Evolutionary conservation across 2,797 vertebrate species (phyloP), one percentile per base, ranked within the genome.

Genomic region (Coendou prehensilis): DNA sequence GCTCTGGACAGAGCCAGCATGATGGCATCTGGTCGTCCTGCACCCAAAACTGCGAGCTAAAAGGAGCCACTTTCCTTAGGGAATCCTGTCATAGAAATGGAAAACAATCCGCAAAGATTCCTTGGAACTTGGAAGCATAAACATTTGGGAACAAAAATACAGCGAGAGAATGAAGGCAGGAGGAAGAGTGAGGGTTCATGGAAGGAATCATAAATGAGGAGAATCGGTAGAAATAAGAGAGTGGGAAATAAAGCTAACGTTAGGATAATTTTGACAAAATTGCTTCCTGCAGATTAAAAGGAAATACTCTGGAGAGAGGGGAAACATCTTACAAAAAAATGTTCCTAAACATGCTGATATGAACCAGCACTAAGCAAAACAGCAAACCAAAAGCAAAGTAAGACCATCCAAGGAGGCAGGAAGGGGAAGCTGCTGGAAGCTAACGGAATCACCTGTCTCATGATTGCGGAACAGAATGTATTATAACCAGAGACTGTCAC

Each of bases 391-490:
- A 9, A 37, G 9, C 7, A 61, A 52, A 69, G 1, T 41, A 61
- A 80, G 23, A 64, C 20, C 3, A 5, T 45, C 26, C 18, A 47
- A 11, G n/a, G 1, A 15, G 52, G 1, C 14, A 22, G 33, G 14
- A n/a, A 11, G 30, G 7, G 14, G 88, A 63, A 9, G 59, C 22
- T 9, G 17, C 59, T 6, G 33, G 79, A 81, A 37, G 47, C 5
- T 45, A 26, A 18, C 1, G 1, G 9, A 37, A 20, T 50, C 37
- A 7, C 6, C 75, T 52, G 1, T 3, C 9, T 9, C 37, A 1
- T 0, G 28, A 41, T 0, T n/a, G 50, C 54, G 50, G 78, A 73
- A 22, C 41, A 45, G 73, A 78, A 8, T 5, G 8, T 81, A 47
- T 33, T 63, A 22, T 4, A 71, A 50, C 11, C 14, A 67, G n/a